A percentile compares a stretch with the other conserved stretches of the same genome.
Conservation (phyloP, 2,888 invertebrate species). For the Phragmatobia fuliginosa region DNA sequence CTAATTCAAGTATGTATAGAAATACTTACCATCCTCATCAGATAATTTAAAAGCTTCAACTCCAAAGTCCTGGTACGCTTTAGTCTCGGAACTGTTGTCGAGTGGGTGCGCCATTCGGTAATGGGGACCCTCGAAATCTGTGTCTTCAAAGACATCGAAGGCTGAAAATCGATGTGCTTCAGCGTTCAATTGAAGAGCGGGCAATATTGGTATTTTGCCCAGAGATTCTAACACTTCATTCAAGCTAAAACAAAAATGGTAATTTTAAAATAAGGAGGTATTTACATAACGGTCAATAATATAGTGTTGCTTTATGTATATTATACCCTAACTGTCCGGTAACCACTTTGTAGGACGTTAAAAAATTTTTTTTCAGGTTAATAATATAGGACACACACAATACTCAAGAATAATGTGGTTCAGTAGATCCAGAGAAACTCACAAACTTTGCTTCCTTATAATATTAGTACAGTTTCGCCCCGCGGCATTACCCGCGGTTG, state of each 20-base stretch:
- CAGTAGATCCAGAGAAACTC: too few relatives aligned
- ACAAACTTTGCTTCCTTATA: too few relatives aligned
- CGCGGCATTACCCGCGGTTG: too few relatives aligned
- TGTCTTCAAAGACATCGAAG: slow-evolving; percentile 87
- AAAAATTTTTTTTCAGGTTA: too few relatives aligned
- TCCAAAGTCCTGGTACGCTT: slow-evolving; percentile 75
- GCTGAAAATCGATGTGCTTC: slow-evolving; percentile 88
- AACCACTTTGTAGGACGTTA: too few relatives aligned
- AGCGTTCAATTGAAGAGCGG: slow-evolving; percentile 89
- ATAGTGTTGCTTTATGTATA: not conserved
- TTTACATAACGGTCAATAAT: not conserved
- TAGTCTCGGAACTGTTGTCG: slow-evolving; percentile 75
- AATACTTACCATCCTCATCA: slow-evolving; percentile 80
- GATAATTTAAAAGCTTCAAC: slow-evolving; percentile 81
- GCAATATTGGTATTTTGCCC: slow-evolving; percentile 93
- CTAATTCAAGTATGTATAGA: slow-evolving; percentile 12
- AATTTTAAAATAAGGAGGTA: too few relatives aligned
- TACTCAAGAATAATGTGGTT: too few relatives aligned
- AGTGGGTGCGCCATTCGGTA: slow-evolving; percentile 72
- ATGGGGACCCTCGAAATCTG: slow-evolving; percentile 78
- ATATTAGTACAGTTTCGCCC: too few relatives aligned
- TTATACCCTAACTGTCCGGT: too few relatives aligned
- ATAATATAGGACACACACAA: too few relatives aligned
- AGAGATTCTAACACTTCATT: slow-evolving; percentile 91
- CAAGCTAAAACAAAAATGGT: slow-evolving; percentile 84